phyloP scores from a whole-genome alignment of 2,113 vertebrate genomes.

The Rhagologus leucostigma region DNA sequence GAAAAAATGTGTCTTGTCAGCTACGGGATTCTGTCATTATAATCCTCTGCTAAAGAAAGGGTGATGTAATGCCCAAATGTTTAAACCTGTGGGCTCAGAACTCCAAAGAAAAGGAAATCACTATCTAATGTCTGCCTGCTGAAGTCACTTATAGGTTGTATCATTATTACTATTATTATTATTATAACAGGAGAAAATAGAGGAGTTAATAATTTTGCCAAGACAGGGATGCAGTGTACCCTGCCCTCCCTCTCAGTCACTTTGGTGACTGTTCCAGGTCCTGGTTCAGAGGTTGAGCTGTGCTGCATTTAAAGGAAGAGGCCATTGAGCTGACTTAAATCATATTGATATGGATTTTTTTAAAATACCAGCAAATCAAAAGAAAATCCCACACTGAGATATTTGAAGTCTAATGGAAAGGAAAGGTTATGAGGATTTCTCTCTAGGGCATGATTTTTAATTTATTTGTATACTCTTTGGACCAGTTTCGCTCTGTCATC shows the following conservation, averaged over 20 bases:
- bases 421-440: not conserved
- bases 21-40: conserved; percentile 35
- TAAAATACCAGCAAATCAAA: not conserved
- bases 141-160: not conserved
- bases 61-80: conserved; percentile 53
- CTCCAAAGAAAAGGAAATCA: not conserved
- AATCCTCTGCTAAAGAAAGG: conserved; percentile 16
- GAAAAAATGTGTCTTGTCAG: conserved; percentile 64
- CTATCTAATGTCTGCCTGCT: not conserved
- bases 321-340: not conserved
- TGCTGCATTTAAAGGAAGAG: not conserved
- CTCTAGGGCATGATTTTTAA: not conserved
- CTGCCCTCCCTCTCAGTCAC: not conserved
- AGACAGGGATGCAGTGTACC: not conserved
- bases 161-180: not conserved
- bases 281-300: not conserved
- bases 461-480: not conserved
- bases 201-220: not conserved
- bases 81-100: not conserved
- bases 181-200: not conserved
- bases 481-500: not conserved
- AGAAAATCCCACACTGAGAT: not conserved
- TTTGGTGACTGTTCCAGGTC: not conserved
- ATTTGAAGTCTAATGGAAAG: not conserved
- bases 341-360: not conserved